Conservation (phyloP, 2,888 invertebrate species). For the Parnassius smintheus region DNA sequence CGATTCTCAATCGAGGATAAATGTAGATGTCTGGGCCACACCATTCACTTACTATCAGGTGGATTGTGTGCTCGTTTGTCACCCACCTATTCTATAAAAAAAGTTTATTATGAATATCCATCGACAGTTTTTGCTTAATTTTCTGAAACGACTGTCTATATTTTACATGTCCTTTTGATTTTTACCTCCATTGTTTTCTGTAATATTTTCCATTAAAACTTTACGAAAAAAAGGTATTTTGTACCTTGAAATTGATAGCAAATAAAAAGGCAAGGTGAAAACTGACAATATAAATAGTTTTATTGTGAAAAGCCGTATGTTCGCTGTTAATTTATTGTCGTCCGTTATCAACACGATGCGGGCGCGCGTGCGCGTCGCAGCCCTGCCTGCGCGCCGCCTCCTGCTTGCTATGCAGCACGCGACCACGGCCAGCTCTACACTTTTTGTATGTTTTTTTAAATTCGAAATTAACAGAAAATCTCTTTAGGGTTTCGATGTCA, state of each 20-base stretch:
- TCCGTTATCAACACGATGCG: constrained; percentile 73
- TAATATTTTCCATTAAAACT: constrained; percentile 17
- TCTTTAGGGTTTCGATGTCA: too few relatives aligned
- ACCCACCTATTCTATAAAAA: too few relatives aligned
- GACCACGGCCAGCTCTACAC: constrained; percentile 53
- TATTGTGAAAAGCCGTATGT: constrained; percentile 72
- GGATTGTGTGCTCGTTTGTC: too few relatives aligned
- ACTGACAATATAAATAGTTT: constrained; percentile 53
- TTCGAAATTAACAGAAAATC: too few relatives aligned
- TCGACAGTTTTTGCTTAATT: too few relatives aligned
- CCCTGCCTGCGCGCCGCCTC: constrained; percentile 47
- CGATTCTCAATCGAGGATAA: too few relatives aligned
- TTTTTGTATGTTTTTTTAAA: constrained; percentile 28
- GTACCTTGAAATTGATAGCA: constrained; percentile 37
- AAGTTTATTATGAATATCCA: too few relatives aligned
- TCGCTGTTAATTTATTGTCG: constrained; percentile 68
- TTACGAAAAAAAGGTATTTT: constrained; percentile 17
- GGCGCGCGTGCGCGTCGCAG: constrained; percentile 65
- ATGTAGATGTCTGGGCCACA: too few relatives aligned
- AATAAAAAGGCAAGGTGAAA: constrained; percentile 71
- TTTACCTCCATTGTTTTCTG: constrained; percentile 22
- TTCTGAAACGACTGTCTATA: too few relatives aligned
- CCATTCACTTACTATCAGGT: too few relatives aligned
- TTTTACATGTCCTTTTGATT: constrained; percentile 6
- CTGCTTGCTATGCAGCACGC: constrained; percentile 69